A percentile compares a stretch with the other conserved stretches of the same genome.
These are phyloP conservation scores for Stictocephala bisonia DNA, from an alignment of 2,888 invertebrate genomes.

Conservation along the genomic window DNA sequence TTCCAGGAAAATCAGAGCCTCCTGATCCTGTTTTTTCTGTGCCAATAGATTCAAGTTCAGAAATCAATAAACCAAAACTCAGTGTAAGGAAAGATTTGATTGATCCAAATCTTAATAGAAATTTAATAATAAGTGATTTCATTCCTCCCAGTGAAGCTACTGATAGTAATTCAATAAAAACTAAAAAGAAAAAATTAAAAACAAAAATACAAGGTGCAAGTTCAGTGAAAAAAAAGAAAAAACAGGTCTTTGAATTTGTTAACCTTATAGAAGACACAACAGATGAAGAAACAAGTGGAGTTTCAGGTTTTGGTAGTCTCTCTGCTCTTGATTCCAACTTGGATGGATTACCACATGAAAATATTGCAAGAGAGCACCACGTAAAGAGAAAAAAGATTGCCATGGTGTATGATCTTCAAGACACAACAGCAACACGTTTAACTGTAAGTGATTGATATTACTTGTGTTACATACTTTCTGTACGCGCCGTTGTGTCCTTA, in stretches of 20 bases:
- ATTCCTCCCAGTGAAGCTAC: not conserved
- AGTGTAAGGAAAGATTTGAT: slow-evolving; percentile 21
- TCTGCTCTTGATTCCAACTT: not conserved
- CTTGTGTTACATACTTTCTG: no score
- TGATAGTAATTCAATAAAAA: not conserved
- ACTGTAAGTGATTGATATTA: slow-evolving; percentile 11
- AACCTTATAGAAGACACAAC: slow-evolving; percentile 9
- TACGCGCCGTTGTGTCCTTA: no score
- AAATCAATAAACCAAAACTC: not conserved
- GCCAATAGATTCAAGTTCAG: not conserved
- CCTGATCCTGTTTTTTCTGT: not conserved
- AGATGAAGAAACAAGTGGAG: slow-evolving; percentile 1
- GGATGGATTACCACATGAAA: not conserved
- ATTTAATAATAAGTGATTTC: not conserved
- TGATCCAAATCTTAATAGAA: not conserved
- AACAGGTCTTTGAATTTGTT: not conserved
- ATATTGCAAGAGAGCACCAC: not conserved
- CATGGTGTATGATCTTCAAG: not conserved
- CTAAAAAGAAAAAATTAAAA: not conserved
- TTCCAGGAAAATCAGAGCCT: no score
- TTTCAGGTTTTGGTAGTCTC: not conserved
- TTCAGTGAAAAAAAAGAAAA: slow-evolving; percentile 19
- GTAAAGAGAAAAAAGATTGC: not conserved
- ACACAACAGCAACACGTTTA: not conserved
- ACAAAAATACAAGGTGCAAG: no score